Conservation (phyloP, 2,113 vertebrate species). For the Pongo abelii region DNA sequence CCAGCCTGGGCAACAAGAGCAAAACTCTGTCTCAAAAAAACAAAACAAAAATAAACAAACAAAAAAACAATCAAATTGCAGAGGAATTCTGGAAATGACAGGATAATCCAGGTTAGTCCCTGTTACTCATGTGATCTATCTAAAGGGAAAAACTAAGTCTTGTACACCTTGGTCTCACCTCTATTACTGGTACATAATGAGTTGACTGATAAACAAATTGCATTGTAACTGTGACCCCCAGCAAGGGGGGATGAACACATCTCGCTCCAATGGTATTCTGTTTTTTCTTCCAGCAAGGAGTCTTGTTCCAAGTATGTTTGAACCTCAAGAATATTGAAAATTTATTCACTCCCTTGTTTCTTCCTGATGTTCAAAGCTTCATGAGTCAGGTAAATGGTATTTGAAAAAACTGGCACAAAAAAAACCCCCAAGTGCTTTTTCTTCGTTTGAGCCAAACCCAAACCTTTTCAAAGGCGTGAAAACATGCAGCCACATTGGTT, state of each 20-base stretch:
- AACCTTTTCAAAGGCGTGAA: constrained; percentile 79
- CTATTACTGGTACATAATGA: too few relatives aligned
- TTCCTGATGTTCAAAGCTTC: constrained; percentile 55
- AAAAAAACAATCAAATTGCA: too few relatives aligned
- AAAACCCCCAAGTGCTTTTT: constrained; percentile 67
- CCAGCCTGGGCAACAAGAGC: too few relatives aligned
- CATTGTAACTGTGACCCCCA: background rate
- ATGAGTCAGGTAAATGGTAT: constrained; percentile 78
- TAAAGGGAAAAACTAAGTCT: background rate
- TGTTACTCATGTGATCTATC: background rate
- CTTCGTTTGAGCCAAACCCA: constrained; percentile 65
- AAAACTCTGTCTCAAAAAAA: too few relatives aligned
- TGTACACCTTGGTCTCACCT: background rate
- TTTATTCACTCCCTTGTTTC: constrained; percentile 44
- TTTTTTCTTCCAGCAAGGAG: constrained; percentile 10
- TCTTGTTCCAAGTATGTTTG: background rate
- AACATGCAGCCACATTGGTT: constrained; percentile 66
- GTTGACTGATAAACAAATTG: background rate
- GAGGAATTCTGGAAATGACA: background rate
- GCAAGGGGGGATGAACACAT: background rate
- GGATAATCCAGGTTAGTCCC: background rate
- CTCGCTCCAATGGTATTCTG: background rate
- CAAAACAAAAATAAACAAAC: too few relatives aligned
- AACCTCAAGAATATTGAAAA: constrained; percentile 45
- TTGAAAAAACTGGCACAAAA: constrained; percentile 63